Evolutionary conservation across 2,113 vertebrate genomes (phyloP), one percentile per base, ranked within the genome.

Genomic region (Sceloporus tristichus): DNA sequence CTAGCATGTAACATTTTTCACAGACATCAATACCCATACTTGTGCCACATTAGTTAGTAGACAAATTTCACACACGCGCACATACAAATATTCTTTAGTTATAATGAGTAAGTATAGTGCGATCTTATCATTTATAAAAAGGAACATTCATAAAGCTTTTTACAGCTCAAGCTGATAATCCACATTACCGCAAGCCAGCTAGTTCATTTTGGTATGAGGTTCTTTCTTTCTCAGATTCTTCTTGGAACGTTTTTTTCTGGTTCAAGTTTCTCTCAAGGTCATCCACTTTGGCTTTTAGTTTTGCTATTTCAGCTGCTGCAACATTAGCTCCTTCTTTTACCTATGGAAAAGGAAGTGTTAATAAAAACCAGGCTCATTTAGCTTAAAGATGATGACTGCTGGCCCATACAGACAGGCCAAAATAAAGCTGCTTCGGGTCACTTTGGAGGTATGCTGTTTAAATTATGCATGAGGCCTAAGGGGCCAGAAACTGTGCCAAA

Each of bases 261-360:
- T 95, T 91, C 76, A 95, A 87, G 0, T 90, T 92, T 84, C 91
- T 97, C 91, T 98, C 97, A 25, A 96, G 85, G 85, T 97, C 96
- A 78, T 96, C 94, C 34, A 94, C 90, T 84, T 94, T 94, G 68
- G 74, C 93, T 90, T 91, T 97, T 80, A 94, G 85, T 70, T 93
- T 95, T 84, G 96, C 88, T 66, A 97, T 94, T 81, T 97, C 96
- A 68, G 89, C 75, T 84, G 95, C 90, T 84, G 94, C 93, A 89
- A 93, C 93, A 66, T 4, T 92, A 88, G 90, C 91, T 88, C 93
- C 91, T 85, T 96, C 97, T 90, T 96, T 95, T 79, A 90, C 88
- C 96, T 97, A 92, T 0, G 2, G 91, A 92, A 87, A 87, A 93
- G 73, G 88, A 92, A 90, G 1, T 78, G 1, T 11, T 54, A 92